Evolutionary conservation across 1,140 invertebrate genomes (phyloP).

Genomic region (Homarus americanus): DNA sequence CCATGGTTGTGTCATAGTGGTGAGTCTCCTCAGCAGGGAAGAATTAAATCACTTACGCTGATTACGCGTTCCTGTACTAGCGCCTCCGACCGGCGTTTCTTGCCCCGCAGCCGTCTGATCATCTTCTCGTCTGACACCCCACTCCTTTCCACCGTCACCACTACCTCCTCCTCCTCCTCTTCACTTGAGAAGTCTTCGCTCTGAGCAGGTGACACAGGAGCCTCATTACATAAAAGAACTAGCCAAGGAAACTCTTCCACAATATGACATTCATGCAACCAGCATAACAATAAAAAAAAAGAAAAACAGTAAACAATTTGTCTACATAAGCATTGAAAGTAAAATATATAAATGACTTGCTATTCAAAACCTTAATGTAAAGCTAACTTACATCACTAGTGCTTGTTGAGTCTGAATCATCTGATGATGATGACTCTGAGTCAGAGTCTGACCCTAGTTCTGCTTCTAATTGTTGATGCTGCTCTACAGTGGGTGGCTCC

Average conservation of each 20-base stretch:
- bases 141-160: slow-evolving; percentile 78
- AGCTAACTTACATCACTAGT: slow-evolving; percentile 65
- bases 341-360: slow-evolving; percentile 25
- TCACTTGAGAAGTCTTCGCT: slow-evolving; percentile 75
- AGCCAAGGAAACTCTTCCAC: slow-evolving; percentile 65
- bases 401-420: slow-evolving; percentile 72
- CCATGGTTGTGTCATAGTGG: slow-evolving; percentile 54
- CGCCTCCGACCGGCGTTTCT: slow-evolving; percentile 78
- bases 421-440: slow-evolving; percentile 70
- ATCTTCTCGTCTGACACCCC: slow-evolving; percentile 78
- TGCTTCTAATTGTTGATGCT: slow-evolving; percentile 48
- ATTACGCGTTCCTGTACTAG: slow-evolving; percentile 74
- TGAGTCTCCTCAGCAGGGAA: slow-evolving; percentile 60
- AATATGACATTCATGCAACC: slow-evolving; percentile 66
- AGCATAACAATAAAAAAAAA: slow-evolving; percentile 52
- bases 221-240: slow-evolving; percentile 57
- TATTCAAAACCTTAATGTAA: not conserved
- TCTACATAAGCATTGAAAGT: slow-evolving; percentile 45
- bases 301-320: slow-evolving; percentile 43
- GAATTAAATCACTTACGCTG: slow-evolving; percentile 70
- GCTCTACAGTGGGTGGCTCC: slow-evolving; percentile 84
- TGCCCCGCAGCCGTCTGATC: slow-evolving; percentile 79
- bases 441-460: slow-evolving; percentile 65
- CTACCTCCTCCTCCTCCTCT: slow-evolving; percentile 76
- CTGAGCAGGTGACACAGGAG: slow-evolving; percentile 64